Evolutionary conservation across 2,888 invertebrate species (phyloP).

Genomic region (Drosophila vallismaia): DNA sequence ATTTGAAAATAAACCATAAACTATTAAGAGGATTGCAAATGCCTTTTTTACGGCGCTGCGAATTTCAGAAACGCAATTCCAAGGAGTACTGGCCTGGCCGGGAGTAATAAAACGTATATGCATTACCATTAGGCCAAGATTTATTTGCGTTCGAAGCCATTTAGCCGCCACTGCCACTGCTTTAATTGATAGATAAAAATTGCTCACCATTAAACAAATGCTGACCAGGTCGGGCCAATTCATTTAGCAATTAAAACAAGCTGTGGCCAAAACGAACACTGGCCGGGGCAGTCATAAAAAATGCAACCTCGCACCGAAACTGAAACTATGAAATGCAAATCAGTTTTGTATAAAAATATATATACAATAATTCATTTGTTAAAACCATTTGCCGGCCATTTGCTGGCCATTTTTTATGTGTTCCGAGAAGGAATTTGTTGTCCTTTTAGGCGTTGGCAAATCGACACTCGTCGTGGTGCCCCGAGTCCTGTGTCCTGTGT

Average conservation of each 20-base stretch:
- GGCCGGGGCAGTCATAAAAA: constrained; percentile 22
- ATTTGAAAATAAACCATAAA: background rate
- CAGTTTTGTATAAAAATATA: constrained; percentile 47
- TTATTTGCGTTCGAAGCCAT: constrained; percentile 58
- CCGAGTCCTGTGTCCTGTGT: background rate
- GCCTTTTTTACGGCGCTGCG: constrained; percentile 6
- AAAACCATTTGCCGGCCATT: constrained; percentile 72
- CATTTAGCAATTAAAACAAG: constrained; percentile 80
- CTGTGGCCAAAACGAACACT: constrained; percentile 58
- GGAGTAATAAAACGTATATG: constrained; percentile 6
- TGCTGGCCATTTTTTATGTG: constrained; percentile 35
- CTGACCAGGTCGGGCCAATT: constrained; percentile 57
- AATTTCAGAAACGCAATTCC: background rate
- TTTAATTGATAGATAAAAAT: constrained; percentile 79
- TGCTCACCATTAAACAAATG: constrained; percentile 70
- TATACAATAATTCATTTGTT: constrained; percentile 69
- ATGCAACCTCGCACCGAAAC: constrained; percentile 13
- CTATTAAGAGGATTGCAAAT: background rate
- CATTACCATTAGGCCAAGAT: constrained; percentile 64
- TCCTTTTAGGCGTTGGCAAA: constrained; percentile 82
- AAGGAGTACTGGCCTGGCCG: background rate
- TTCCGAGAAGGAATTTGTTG: constrained; percentile 74
- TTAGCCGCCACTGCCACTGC: constrained; percentile 61
- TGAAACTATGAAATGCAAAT: constrained; percentile 70
- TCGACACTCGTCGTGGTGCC: constrained; percentile 57